Percentiles rank a stretch among this genome's conserved stretches.
Conservation (phyloP, 2,888 invertebrate species). For the Agonopterix alstromeriana region DNA sequence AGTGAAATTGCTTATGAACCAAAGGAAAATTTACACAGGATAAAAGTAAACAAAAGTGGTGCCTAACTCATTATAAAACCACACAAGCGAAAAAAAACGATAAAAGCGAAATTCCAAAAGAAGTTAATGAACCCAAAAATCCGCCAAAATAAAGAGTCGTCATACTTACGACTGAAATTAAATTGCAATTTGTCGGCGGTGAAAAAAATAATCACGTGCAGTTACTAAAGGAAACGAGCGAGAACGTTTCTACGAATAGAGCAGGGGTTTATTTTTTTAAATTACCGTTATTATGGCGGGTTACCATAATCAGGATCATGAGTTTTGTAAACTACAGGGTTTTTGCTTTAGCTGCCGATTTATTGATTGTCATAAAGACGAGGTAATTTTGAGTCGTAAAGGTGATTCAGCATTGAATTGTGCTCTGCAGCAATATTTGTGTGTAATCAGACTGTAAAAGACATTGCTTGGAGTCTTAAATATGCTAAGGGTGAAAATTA, state of each 20-base stretch:
- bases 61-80: too few species aligned
- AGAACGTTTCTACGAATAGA: constrained; percentile 39
- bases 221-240: constrained; percentile 37
- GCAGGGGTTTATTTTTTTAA: constrained; percentile 37
- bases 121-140: neutral
- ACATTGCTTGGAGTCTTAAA: too few species aligned
- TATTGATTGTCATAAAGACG: constrained; percentile 7
- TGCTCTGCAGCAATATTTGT: neutral
- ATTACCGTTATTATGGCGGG: constrained; percentile 50
- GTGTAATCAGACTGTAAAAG: too few species aligned
- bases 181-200: constrained; percentile 13
- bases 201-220: constrained; percentile 28
- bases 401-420: constrained; percentile 2
- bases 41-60: too few species aligned
- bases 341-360: constrained; percentile 13
- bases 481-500: too few species aligned
- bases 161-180: constrained; percentile 9
- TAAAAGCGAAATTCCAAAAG: too few species aligned
- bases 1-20: too few species aligned
- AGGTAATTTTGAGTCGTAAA: neutral
- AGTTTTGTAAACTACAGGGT: constrained; percentile 17
- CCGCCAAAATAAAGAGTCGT: constrained; percentile 1
- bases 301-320: constrained; percentile 38
- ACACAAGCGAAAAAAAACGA: too few species aligned
- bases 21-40: too few species aligned